Base-by-base conservation (phyloP, 2,113 vertebrate genomes). In the Urocolius indicus region DNA sequence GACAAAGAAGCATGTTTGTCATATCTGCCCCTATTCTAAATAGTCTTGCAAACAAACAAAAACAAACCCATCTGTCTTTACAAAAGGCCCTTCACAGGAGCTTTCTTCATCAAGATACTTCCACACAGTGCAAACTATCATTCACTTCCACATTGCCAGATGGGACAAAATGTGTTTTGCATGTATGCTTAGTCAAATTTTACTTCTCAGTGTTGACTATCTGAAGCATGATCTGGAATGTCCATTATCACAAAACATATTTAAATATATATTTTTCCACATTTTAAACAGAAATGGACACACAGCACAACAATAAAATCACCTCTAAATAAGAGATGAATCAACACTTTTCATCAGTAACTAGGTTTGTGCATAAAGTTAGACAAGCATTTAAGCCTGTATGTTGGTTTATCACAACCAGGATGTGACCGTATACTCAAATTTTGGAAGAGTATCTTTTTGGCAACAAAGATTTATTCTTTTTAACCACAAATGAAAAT, bases 251-350 rank as follows among this genome's bases (percentile, higher is more conserved):
- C 10, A n/a, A 61, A 85, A 79, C 12, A 72, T n/a, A 67, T 38
- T 76, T 43, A 74, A 73, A 91, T 22, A 36, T 2, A 36, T 2
- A 67, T 3, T 51, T 51, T 82, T 52, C 48, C 36, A 43, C 23
- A 41, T 87, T 88, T 82, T 76, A 81, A 90, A 84, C 23, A 80
- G n/a, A 90, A 89, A 82, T 23, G 6, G 29, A 72, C 16, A 63
- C 1, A 46, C 2, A 55, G 32, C 12, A 57, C 20, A 75, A 22
- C 58, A 73, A 54, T 12, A 78, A 76, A 82, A 73, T 16, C 4
- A 15, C 8, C 75, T 61, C 10, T 24, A 54, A 67, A 16, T 14
- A 74, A 51, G 23, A 3, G 18, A 75, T 72, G 71, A 59, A 87
- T 6, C 61, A 36, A 6, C 19, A 66, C 38, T 73, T 80, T 63